phyloP scores from a whole-genome alignment of 2,888 invertebrate genomes.

The Mayetiola destructor region DNA sequence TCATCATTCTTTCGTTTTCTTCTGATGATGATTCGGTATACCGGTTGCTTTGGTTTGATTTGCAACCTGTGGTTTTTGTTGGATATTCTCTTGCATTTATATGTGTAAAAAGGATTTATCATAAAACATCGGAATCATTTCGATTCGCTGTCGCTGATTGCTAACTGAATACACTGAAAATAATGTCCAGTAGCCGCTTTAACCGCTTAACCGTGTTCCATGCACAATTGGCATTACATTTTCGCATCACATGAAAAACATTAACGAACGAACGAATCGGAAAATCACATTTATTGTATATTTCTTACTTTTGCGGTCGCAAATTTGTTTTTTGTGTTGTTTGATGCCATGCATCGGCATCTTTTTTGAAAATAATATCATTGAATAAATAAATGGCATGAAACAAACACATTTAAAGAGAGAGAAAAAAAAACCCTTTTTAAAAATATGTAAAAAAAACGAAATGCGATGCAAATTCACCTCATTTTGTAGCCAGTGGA shows the following conservation, averaged over 20 bases:
- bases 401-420: background rate
- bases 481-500: background rate
- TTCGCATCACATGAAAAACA: no score
- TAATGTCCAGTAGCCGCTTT: no score
- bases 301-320: no score
- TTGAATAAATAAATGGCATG: constrained; percentile 4
- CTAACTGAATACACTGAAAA: no score
- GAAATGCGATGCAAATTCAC: constrained; percentile 1
- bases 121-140: background rate
- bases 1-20: background rate
- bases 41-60: no score
- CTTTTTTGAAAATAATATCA: constrained; percentile 12
- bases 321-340: constrained; percentile 9
- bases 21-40: no score
- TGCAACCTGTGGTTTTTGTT: no score
- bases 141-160: background rate
- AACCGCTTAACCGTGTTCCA: no score
- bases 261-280: no score
- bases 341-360: background rate
- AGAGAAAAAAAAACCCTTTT: background rate
- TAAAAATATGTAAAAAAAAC: background rate
- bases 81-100: background rate
- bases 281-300: constrained; percentile 2
- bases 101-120: constrained; percentile 11
- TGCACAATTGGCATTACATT: constrained; percentile 9